phyloP scores from a whole-genome alignment of 1,140 invertebrate genomes.

The Caerostris extrusa region DNA sequence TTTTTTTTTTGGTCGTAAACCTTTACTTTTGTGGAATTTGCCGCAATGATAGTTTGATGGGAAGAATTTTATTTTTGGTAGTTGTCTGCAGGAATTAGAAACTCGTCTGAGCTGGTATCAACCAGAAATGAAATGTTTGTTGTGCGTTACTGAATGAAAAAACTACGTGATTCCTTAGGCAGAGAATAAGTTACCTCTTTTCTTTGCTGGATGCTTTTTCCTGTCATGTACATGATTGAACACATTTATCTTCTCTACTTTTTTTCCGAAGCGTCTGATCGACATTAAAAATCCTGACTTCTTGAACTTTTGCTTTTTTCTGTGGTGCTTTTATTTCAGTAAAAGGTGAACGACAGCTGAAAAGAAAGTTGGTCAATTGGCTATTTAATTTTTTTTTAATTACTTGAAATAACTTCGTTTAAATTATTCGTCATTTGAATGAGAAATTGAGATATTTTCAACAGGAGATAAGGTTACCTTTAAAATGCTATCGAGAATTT shows the following conservation, averaged over 20 bases:
- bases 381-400: background rate
- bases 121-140: conserved; percentile 63
- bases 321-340: too few species aligned
- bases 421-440: too few species aligned
- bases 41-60: too few species aligned
- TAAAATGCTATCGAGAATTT: too few species aligned
- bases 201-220: background rate
- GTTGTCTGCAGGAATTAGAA: conserved; percentile 10
- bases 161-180: background rate
- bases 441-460: too few species aligned
- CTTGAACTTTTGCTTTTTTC: background rate
- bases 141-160: conserved; percentile 55
- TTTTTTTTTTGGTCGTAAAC: conserved; percentile 53
- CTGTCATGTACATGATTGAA: background rate
- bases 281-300: background rate
- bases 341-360: too few species aligned
- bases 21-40: conserved; percentile 62
- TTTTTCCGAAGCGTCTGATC: background rate
- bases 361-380: too few species aligned
- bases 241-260: conserved; percentile 12
- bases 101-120: conserved; percentile 39
- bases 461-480: too few species aligned
- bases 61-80: background rate
- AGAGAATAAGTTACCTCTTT: conserved; percentile 17
- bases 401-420: background rate